phyloP scores from a whole-genome alignment of 2,888 invertebrate genomes.

The Carterocephalus palaemon region DNA sequence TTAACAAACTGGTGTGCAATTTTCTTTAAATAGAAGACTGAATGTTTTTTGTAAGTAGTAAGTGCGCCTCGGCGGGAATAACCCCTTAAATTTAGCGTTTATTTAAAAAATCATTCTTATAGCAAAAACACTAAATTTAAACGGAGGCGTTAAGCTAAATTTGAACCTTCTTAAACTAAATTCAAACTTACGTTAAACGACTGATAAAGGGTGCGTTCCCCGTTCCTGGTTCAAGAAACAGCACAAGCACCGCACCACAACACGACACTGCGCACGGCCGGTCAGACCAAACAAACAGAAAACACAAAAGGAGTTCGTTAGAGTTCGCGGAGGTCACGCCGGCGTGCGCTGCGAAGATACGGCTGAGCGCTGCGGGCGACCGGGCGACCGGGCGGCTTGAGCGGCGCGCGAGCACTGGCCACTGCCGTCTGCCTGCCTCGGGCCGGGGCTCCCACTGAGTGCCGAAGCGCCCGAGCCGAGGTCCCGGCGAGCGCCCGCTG shows the following conservation, averaged over 20 bases:
- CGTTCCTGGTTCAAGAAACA: slow-evolving; percentile 7
- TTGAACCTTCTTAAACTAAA: slow-evolving; percentile 4
- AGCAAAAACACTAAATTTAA: no score
- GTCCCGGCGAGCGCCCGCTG: no score
- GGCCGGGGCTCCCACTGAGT: slow-evolving; percentile 6
- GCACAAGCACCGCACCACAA: slow-evolving; percentile 13
- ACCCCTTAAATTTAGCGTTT: no score
- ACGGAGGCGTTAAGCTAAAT: no score
- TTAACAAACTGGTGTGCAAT: no score
- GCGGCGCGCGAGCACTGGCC: slow-evolving; percentile 13
- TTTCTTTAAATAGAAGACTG: no score
- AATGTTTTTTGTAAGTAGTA: no score
- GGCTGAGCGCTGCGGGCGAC: not conserved
- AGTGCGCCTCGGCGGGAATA: no score
- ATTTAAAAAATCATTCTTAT: no score
- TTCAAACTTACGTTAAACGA: slow-evolving; percentile 10
- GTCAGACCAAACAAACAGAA: slow-evolving; percentile 2
- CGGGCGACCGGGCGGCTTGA: slow-evolving; percentile 7
- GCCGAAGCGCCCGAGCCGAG: no score
- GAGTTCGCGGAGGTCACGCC: slow-evolving; percentile 4
- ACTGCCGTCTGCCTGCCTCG: not conserved
- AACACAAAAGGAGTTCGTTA: slow-evolving; percentile 16
- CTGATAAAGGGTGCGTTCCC: slow-evolving; percentile 3
- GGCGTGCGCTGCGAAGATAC: not conserved
- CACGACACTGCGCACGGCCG: slow-evolving; percentile 14